These are phyloP conservation scores for Herpailurus yagouaroundi DNA, from an alignment of 2,113 vertebrate species.

Conservation along the genomic window DNA sequence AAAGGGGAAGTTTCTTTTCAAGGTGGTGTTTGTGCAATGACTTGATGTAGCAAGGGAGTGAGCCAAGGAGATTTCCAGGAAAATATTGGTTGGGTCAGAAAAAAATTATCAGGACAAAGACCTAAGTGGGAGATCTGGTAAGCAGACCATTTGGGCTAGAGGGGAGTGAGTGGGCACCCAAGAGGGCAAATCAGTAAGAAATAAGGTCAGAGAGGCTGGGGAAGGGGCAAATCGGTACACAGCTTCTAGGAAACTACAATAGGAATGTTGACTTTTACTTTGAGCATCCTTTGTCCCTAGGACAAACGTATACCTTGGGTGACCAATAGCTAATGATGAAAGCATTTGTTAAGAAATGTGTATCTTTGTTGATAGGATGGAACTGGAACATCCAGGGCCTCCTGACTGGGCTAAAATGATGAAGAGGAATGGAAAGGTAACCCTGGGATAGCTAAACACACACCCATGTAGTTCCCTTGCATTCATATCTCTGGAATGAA, in stretches of 20 bases:
- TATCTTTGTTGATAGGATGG: not conserved
- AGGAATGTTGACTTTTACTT: not conserved
- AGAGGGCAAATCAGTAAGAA: not conserved
- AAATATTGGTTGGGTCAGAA: not conserved
- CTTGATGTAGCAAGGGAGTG: not conserved
- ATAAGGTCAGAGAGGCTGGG: not conserved
- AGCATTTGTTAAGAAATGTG: not conserved
- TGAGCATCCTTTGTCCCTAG: not conserved
- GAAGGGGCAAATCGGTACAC: not conserved
- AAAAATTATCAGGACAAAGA: not conserved
- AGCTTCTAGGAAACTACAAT: fast-evolving
- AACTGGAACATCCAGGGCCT: not conserved
- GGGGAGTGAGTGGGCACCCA: not conserved
- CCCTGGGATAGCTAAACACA: not conserved
- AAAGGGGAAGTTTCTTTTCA: not conserved
- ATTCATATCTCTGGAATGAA: not conserved
- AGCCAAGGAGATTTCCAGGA: not conserved
- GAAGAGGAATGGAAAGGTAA: not conserved
- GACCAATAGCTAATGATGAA: not conserved
- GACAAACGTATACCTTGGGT: not conserved
- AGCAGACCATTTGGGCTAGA: not conserved
- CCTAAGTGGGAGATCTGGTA: no score
- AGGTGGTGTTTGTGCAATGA: not conserved
- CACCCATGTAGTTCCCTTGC: not conserved
- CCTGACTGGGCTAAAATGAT: not conserved